Conservation (phyloP, 2,113 vertebrate genomes). For the Corythaeola cristata region DNA sequence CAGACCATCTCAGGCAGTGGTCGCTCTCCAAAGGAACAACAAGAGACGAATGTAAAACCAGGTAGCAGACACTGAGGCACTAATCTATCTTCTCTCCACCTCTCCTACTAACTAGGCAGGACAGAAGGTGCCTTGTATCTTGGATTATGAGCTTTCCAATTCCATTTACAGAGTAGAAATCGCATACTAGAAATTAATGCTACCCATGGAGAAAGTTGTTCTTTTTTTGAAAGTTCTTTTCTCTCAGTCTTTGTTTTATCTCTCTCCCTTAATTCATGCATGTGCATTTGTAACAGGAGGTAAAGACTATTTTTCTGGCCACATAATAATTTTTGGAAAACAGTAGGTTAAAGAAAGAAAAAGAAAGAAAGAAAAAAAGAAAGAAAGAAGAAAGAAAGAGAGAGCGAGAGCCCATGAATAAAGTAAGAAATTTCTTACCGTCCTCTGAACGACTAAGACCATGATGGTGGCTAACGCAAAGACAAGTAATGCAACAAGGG, state of each 20-base stretch:
- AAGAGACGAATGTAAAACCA: background rate
- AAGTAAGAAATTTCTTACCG: constrained; percentile 57
- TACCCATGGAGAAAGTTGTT: background rate
- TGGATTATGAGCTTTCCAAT: background rate
- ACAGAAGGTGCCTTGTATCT: background rate
- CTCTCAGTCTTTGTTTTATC: background rate
- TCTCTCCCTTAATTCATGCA: background rate
- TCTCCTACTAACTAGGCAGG: background rate
- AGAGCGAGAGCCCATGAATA: background rate
- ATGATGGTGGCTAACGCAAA: constrained; percentile 72
- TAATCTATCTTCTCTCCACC: background rate
- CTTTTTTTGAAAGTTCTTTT: background rate
- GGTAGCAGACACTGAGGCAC: background rate
- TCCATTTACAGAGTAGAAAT: background rate
- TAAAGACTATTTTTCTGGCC: background rate
- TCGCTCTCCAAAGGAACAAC: background rate
- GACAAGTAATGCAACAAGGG: constrained; percentile 49
- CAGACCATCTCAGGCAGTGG: background rate
- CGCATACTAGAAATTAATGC: background rate
- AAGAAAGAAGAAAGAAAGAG: background rate
- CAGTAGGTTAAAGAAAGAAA: background rate
- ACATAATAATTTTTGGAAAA: background rate
- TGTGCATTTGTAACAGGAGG: background rate
- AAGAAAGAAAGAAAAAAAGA: background rate
- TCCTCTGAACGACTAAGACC: constrained; percentile 67